A percentile compares a stretch with the other conserved stretches of the same genome.
These are phyloP conservation scores for Colletes collaris DNA, from an alignment of 2,888 invertebrate genomes.

Conservation along the genomic window DNA sequence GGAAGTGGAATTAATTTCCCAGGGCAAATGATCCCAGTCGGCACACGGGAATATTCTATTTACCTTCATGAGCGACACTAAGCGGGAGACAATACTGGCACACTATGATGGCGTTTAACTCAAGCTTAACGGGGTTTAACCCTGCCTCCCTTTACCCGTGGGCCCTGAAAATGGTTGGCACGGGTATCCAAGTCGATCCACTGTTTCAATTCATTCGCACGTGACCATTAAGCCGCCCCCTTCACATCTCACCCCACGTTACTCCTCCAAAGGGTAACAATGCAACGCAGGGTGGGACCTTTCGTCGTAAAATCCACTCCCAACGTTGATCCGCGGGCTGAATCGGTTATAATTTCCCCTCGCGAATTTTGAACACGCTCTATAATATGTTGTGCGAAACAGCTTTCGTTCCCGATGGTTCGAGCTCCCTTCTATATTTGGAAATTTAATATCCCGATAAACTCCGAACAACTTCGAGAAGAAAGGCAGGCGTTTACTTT, in stretches of 20 bases:
- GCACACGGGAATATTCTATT: conserved; percentile 64
- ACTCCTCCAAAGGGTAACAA: conserved; percentile 12
- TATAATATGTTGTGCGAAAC: too few relatives aligned
- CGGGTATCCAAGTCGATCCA: conserved; percentile 57
- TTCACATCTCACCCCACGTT: not conserved
- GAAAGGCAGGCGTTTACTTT: too few relatives aligned
- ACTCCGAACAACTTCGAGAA: too few relatives aligned
- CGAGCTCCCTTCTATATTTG: too few relatives aligned
- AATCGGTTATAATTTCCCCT: conserved; percentile 27
- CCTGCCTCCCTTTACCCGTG: conserved; percentile 44
- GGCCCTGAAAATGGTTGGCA: conserved; percentile 55
- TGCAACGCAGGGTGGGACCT: not conserved
- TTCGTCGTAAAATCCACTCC: conserved; percentile 22
- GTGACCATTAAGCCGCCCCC: conserved; percentile 30
- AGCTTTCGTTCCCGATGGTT: too few relatives aligned
- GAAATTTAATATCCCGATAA: too few relatives aligned
- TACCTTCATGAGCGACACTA: conserved; percentile 64
- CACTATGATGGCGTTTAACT: conserved; percentile 67
- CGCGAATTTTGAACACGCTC: not conserved
- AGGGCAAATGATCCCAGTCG: conserved; percentile 54
- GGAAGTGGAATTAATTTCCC: conserved; percentile 59
- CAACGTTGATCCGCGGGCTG: conserved; percentile 12
- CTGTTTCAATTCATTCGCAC: conserved; percentile 63
- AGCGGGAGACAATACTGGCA: conserved; percentile 62
- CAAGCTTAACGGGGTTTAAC: conserved; percentile 69